These are phyloP conservation scores for Endomychus coccineus DNA, from an alignment of 2,888 invertebrate genomes.

Conservation along the genomic window DNA sequence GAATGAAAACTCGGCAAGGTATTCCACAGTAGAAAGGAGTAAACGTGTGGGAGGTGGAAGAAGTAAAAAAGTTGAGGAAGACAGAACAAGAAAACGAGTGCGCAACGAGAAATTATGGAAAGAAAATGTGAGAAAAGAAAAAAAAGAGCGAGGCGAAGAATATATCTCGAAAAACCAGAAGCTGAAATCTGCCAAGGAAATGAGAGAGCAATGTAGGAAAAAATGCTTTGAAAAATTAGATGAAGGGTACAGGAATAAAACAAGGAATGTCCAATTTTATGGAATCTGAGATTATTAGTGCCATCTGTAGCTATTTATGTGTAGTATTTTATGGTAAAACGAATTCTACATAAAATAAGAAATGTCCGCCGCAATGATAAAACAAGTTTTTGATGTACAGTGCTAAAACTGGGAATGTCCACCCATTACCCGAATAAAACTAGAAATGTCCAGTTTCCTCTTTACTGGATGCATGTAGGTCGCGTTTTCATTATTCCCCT, in stretches of 20 bases:
- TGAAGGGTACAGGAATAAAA: slow-evolving; percentile 6
- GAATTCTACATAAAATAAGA: slow-evolving; percentile 1
- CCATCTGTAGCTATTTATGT: slow-evolving; percentile 1
- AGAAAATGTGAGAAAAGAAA: no score
- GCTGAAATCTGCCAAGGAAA: no score
- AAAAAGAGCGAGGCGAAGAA: no score
- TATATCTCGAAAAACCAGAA: no score
- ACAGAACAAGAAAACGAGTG: no score
- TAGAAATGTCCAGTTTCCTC: slow-evolving; percentile 1
- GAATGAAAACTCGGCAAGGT: no score
- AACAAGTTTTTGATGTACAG: not conserved
- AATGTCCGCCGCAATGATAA: not conserved
- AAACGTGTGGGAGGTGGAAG: no score
- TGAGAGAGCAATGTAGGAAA: no score
- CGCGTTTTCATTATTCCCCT: not conserved
- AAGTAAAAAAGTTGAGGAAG: no score
- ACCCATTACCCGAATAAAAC: slow-evolving; percentile 1
- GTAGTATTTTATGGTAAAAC: slow-evolving; percentile 2
- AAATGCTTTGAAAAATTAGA: no score
- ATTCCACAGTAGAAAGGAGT: no score
- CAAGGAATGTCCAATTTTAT: slow-evolving; percentile 4
- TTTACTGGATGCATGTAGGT: not conserved
- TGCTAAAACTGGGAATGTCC: slow-evolving; percentile 1
- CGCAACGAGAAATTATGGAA: no score
- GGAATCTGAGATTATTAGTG: not conserved